Evolutionary conservation across 2,888 invertebrate species (phyloP).

Genomic region (Cylindroiulus punctatus): DNA sequence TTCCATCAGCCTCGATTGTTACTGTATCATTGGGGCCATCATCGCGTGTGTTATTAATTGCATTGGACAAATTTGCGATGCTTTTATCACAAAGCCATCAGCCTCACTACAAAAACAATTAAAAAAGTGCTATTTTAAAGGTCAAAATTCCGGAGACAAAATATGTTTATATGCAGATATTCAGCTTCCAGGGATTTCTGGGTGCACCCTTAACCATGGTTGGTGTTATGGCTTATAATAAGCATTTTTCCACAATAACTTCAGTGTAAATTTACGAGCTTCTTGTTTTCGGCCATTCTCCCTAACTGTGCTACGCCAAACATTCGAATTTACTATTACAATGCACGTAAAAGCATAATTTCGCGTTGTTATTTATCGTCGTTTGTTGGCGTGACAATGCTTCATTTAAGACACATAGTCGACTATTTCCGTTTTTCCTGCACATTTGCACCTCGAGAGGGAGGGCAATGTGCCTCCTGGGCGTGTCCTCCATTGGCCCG

Average conservation of each 20-base stretch:
- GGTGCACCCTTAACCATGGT: too few species aligned
- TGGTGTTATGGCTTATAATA: too few species aligned
- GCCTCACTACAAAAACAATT: too few species aligned
- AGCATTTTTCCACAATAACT: not conserved
- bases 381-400: constrained; percentile 29
- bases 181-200: too few species aligned
- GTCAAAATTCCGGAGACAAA: too few species aligned
- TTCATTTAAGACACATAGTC: constrained; percentile 28
- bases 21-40: constrained; percentile 23
- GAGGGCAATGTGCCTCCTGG: not conserved
- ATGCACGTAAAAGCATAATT: constrained; percentile 14
- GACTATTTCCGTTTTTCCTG: constrained; percentile 21
- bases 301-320: too few species aligned
- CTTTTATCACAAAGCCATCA: too few species aligned
- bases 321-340: not conserved
- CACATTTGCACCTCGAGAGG: constrained; percentile 17
- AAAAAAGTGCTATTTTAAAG: too few species aligned
- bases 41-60: constrained; percentile 27
- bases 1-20: constrained; percentile 34
- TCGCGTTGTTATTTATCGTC: not conserved
- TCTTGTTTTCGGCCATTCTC: too few species aligned
- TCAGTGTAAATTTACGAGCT: not conserved
- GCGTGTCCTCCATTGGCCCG: not conserved
- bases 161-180: too few species aligned
- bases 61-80: constrained; percentile 19